Base-by-base conservation (phyloP, 2,888 invertebrate species). In the Eristalis intricaria region DNA sequence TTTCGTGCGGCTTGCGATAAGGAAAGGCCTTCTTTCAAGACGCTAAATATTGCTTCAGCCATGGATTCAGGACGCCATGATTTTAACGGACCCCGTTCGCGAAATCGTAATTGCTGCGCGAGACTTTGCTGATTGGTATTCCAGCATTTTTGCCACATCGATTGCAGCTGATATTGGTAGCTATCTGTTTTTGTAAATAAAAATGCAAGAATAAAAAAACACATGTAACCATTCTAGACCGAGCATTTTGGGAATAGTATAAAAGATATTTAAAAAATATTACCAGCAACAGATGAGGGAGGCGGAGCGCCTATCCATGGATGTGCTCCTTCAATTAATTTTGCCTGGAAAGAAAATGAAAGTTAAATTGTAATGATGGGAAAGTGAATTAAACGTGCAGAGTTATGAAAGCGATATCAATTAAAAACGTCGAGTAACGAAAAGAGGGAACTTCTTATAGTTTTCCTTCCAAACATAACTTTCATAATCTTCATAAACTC, bases 121-220 rank as follows among this genome's bases (percentile, higher is more conserved):
- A 98, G 96, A 92, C 98, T 95, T 91, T 96, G 97, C 93, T 98
- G 98, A 93, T 97, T 97, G 89, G 97, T 97, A 93, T 97, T 98
- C 98, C 98, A 98, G 94, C 98, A 98, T 93, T 98, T 98, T 93
- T 98, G 98, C 98, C 98, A 98, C 96, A 98, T 97, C 87, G 97
- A 97, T 94, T 98, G 98, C 93, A 98, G 94, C 94, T 98, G 98
- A 94, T 98, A 98, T 94, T 98, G 98, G 95, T 98, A 98, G 95
- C 97, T 97, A 95, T 97, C 97, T 96, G 96, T 92, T 94, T 93
- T 90, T 11, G 15, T 13, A 3, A 38, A 32, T 10, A 38, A 38
- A 61, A 61, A 26, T 61, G 64, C 71, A 29, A 38, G 13, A 5
- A 32, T n/a, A 38, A 38, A 38, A 38, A 32, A 75, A 76, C 66